phyloP scores from a whole-genome alignment of 1,140 invertebrate species.

The Drosophila rufa region DNA sequence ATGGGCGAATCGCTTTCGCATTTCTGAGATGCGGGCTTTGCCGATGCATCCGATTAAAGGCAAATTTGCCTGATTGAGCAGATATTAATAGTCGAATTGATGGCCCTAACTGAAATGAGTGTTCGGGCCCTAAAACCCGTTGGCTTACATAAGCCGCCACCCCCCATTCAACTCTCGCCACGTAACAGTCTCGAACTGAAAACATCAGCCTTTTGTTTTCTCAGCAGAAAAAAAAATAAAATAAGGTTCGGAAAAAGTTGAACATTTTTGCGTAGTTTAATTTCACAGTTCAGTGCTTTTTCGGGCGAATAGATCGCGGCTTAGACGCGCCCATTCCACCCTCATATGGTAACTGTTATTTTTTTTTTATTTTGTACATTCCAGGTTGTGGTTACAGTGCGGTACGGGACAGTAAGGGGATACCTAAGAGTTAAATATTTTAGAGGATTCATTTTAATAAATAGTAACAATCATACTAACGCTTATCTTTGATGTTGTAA shows the following conservation, averaged over 20 bases:
- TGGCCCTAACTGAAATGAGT: constrained; percentile 24
- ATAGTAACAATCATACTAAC: not conserved
- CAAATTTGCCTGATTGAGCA: constrained; percentile 34
- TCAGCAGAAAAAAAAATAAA: constrained; percentile 1
- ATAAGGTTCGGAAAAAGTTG: constrained; percentile 22
- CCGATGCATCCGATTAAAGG: constrained; percentile 37
- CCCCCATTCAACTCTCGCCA: not conserved
- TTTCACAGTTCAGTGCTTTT: constrained; percentile 78
- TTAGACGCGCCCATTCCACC: constrained; percentile 73
- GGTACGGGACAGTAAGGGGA: not conserved
- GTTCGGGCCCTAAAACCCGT: constrained; percentile 28
- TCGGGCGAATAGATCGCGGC: constrained; percentile 59
- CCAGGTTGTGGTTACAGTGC: constrained; percentile 11
- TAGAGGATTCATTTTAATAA: not conserved
- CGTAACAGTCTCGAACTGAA: constrained; percentile 26
- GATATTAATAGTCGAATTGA: constrained; percentile 38
- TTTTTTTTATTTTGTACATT: constrained; percentile 10
- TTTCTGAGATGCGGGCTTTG: constrained; percentile 40
- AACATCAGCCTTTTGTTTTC: constrained; percentile 46
- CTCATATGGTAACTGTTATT: constrained; percentile 24
- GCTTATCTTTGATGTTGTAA: not conserved
- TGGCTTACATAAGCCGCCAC: constrained; percentile 36
- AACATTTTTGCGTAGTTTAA: constrained; percentile 66
- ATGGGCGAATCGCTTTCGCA: constrained; percentile 13
- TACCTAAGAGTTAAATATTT: not conserved